phyloP scores from a whole-genome alignment of 2,797 vertebrate species.

The Acropternis orthonyx region DNA sequence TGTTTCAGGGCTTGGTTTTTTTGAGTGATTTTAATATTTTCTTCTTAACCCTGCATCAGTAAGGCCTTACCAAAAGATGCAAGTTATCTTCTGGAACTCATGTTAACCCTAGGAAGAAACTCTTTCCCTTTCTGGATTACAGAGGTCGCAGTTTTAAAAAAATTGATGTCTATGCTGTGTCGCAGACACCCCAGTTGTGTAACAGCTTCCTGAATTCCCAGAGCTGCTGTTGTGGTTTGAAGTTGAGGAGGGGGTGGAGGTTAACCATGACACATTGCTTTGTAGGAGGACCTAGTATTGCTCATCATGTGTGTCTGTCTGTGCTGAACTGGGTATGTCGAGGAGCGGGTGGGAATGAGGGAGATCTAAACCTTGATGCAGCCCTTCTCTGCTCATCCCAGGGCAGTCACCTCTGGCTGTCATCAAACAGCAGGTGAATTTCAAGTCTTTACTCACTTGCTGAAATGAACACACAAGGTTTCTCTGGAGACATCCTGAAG shows the following conservation, averaged over 20 bases:
- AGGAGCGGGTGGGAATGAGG: not conserved
- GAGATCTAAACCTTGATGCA: not conserved
- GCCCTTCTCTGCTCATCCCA: not conserved
- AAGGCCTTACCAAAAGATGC: not conserved
- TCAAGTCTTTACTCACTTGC: not conserved
- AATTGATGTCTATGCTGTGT: not conserved
- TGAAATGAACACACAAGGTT: not conserved
- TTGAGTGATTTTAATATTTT: not conserved
- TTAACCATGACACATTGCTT: conserved; percentile 9
- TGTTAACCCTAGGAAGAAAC: not conserved
- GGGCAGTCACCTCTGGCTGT: not conserved
- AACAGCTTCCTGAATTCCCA: conserved; percentile 46
- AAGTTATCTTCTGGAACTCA: not conserved
- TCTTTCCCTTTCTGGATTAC: not conserved
- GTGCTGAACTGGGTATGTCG: not conserved
- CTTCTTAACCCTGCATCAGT: not conserved
- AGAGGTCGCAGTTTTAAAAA: not conserved
- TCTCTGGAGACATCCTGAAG: not conserved
- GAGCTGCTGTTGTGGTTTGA: conserved; percentile 17
- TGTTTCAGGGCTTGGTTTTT: not conserved
- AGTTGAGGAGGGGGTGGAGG: conserved; percentile 15
- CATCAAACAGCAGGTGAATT: not conserved
- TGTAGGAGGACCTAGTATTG: conserved; percentile 18
- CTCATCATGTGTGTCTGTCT: conserved; percentile 8
- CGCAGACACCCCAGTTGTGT: conserved; percentile 24